phyloP scores from a whole-genome alignment of 2,113 vertebrate genomes.

The Dendrocopos noguchii region DNA sequence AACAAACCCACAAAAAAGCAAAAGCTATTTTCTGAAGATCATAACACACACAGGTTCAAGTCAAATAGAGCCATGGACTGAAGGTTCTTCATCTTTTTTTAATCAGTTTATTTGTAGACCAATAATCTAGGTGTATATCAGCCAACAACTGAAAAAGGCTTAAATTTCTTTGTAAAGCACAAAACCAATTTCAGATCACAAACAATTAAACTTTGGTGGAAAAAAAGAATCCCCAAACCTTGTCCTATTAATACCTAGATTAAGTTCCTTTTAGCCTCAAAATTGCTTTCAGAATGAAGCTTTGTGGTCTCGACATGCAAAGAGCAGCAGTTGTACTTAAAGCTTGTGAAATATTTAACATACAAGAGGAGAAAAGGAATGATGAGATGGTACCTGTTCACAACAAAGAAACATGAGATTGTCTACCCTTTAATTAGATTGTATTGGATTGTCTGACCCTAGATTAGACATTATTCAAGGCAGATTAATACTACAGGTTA shows the following conservation, averaged over 20 bases:
- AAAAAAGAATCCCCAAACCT: not conserved
- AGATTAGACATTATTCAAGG: not conserved
- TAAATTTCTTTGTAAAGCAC: not conserved
- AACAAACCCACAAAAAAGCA: not conserved
- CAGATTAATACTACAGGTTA: accelerated
- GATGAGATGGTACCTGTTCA: not conserved
- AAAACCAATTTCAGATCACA: not conserved
- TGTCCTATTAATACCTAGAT: not conserved
- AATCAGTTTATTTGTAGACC: not conserved
- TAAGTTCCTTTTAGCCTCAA: not conserved
- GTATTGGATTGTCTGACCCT: no score
- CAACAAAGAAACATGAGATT: not conserved
- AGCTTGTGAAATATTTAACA: not conserved
- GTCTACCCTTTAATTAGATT: not conserved
- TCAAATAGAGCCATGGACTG: not conserved
- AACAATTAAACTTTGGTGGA: not conserved
- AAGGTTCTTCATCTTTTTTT: not conserved
- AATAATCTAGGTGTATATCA: not conserved
- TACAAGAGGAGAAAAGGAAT: no score
- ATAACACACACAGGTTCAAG: not conserved
- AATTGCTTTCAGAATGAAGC: not conserved
- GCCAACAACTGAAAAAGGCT: not conserved
- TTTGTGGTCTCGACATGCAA: not conserved
- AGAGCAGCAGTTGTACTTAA: not conserved
- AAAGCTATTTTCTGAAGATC: not conserved